Base-by-base conservation (phyloP, 2,797 vertebrate species). In the Xenopus petersii region DNA sequence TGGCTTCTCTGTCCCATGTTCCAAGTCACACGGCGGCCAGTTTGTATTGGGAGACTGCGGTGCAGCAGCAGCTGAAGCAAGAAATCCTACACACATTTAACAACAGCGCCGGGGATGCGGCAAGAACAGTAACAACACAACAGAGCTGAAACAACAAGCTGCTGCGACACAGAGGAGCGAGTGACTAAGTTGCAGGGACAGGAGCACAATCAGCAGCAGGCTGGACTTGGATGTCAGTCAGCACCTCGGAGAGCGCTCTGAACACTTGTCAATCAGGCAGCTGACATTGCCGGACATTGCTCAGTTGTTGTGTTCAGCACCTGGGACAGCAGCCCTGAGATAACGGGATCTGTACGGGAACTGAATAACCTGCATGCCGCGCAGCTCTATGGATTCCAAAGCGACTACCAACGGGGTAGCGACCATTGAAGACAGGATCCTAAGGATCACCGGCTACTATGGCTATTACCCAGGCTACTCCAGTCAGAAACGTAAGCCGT, bases 381-480 rank as follows among this genome's bases (percentile, higher is more conserved):
- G 67, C 13, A 84, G 81, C 86, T 86, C 82, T 87, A 93, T 93
- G 91, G 92, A 92, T 88, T 87, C 92, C 85, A 94, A 94, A 87
- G 93, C 95, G 83, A 92, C 95, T 63, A 92, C 92, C 89, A 98
- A 98, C 87, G 96, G 96, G 70, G 90, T 98, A 86, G 94, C 94
- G 86, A 96, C 96, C 88, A 98, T 99, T 81, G 96, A 99, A 87
- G 94, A 98, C 89, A 88, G 97, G 76, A 98, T 98, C 82, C 87
- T 98, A 85, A 93, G 96, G 86, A 98, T 99, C 90, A 99, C 96
- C 46, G 97, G 96, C 83, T 99, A 97, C 92, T 99, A 99, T 86
- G 96, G 97, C 82, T 99, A 99, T 85, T 98, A 97, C 84, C 95
- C 96, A n/a, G 96, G 95, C 56, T 98, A 97, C 90, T 95, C 96